These are phyloP conservation scores for Buathra laborator DNA, from an alignment of 2,888 invertebrate species.

Conservation along the genomic window DNA sequence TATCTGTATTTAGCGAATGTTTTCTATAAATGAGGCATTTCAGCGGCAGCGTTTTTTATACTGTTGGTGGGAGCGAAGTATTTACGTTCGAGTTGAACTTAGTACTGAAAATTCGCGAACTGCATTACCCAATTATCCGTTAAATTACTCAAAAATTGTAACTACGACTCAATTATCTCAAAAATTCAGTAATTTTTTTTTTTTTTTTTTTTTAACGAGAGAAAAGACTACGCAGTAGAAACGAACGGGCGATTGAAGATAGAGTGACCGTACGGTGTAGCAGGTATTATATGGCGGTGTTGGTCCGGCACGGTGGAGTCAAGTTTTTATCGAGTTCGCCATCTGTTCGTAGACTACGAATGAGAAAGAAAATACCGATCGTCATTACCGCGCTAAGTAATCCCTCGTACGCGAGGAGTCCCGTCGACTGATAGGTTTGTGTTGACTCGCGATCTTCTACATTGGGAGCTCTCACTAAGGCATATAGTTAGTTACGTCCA, in stretches of 20 bases:
- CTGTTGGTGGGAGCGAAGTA: too few species aligned
- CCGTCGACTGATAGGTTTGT: slow-evolving; percentile 39
- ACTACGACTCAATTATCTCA: not conserved
- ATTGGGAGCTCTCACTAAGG: slow-evolving; percentile 45
- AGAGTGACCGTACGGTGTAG: slow-evolving; percentile 71
- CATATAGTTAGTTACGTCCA: slow-evolving; percentile 32
- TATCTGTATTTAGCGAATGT: too few species aligned
- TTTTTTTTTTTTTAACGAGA: slow-evolving; percentile 7
- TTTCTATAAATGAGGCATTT: too few species aligned
- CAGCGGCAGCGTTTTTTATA: too few species aligned
- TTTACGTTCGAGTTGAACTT: not conserved
- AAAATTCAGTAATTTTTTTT: not conserved
- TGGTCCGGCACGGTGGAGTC: slow-evolving; percentile 72
- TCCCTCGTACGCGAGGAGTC: slow-evolving; percentile 72
- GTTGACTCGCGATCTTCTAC: slow-evolving; percentile 15
- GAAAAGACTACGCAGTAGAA: slow-evolving; percentile 46
- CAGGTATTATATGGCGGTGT: slow-evolving; percentile 80
- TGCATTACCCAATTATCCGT: not conserved
- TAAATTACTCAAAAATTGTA: not conserved
- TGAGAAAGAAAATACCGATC: slow-evolving; percentile 74
- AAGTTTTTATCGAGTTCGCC: slow-evolving; percentile 83
- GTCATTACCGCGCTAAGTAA: slow-evolving; percentile 84
- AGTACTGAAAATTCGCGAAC: not conserved
- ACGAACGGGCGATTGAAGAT: slow-evolving; percentile 68
- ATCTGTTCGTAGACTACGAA: slow-evolving; percentile 75